These are phyloP conservation scores for Chelon labrosus DNA, from an alignment of 2,797 vertebrate species.

Conservation along the genomic window DNA sequence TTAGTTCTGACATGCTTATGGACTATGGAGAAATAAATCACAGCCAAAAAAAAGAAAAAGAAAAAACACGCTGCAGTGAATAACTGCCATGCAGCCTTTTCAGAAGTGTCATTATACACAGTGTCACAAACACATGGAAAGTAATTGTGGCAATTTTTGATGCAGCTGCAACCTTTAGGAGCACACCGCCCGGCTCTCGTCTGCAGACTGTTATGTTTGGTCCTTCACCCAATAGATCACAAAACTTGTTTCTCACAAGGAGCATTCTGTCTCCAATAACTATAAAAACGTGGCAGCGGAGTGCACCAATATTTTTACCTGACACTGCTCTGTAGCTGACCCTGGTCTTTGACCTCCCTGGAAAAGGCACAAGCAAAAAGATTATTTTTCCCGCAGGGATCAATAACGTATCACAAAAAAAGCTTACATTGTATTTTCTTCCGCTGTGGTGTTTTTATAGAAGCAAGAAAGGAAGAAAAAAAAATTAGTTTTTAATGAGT, in stretches of 20 bases:
- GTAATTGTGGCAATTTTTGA: slow-evolving; percentile 46
- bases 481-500: slow-evolving; percentile 19
- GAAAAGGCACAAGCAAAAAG: slow-evolving; percentile 51
- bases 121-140: slow-evolving; percentile 24
- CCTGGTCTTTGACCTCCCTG: slow-evolving; percentile 59
- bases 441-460: slow-evolving; percentile 21
- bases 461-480: slow-evolving; percentile 3
- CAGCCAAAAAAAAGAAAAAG: neutral
- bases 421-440: slow-evolving; percentile 51
- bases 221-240: slow-evolving; percentile 37
- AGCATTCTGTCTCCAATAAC: slow-evolving; percentile 29
- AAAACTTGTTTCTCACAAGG: slow-evolving; percentile 15
- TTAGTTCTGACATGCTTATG: neutral
- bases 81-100: slow-evolving; percentile 30
- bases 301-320: slow-evolving; percentile 36
- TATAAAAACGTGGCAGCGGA: slow-evolving; percentile 25
- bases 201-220: slow-evolving; percentile 31
- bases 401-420: slow-evolving; percentile 56
- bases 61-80: slow-evolving; percentile 9
- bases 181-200: slow-evolving; percentile 12
- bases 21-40: slow-evolving; percentile 6
- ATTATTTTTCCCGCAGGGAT: slow-evolving; percentile 55
- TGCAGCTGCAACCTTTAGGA: slow-evolving; percentile 33
- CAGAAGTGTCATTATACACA: slow-evolving; percentile 17
- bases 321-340: slow-evolving; percentile 45